phyloP scores from a whole-genome alignment of 2,113 vertebrate species.

The Macheiramphus alcinus region DNA sequence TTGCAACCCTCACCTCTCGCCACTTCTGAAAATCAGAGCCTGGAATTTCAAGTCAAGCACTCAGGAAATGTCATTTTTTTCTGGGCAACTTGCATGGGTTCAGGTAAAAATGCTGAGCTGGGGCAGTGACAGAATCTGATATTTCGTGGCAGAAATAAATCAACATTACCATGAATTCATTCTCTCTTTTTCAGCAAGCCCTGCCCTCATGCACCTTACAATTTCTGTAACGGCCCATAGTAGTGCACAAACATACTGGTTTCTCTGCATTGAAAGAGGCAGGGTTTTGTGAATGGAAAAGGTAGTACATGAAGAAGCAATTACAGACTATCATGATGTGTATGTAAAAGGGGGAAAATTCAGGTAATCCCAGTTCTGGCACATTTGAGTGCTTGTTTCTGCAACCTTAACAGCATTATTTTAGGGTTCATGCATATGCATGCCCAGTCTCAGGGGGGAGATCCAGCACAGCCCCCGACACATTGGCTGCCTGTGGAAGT shows the following conservation, averaged over 20 bases:
- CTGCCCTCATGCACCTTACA: background rate
- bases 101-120: background rate
- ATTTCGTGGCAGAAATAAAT: background rate
- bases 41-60: background rate
- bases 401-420: background rate
- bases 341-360: background rate
- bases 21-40: background rate
- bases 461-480: background rate
- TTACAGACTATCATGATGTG: background rate
- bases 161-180: background rate
- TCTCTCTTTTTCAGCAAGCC: background rate
- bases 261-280: background rate
- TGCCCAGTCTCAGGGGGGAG: background rate
- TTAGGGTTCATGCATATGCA: background rate
- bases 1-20: background rate
- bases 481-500: fast-evolving
- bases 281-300: background rate
- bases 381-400: background rate
- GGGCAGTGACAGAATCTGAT: background rate
- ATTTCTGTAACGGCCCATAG: fast-evolving
- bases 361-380: background rate
- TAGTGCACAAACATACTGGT: background rate
- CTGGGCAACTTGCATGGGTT: background rate
- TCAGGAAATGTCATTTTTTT: background rate
- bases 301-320: background rate